A percentile compares a stretch with the other conserved stretches of the same genome.
phyloP scores from a whole-genome alignment of 2,797 vertebrate genomes.

The Luscinia megarhynchos region DNA sequence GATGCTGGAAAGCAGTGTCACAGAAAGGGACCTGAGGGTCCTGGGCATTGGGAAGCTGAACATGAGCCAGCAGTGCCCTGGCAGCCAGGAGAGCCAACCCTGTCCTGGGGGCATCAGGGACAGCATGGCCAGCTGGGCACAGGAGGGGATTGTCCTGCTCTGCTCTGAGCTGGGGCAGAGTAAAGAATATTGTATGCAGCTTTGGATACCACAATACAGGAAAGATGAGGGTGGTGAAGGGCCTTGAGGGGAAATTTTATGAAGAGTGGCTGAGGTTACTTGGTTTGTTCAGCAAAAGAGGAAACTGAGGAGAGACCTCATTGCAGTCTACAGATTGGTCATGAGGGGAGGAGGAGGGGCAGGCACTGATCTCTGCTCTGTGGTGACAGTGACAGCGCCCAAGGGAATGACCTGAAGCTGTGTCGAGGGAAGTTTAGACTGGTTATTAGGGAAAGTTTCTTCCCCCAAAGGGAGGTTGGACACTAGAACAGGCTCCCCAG shows the following conservation, averaged over 20 bases:
- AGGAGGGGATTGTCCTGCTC: not conserved
- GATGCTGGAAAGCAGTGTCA: not conserved
- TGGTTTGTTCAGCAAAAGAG: not conserved
- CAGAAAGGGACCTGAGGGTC: rapidly evolving
- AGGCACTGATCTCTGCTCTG: not conserved
- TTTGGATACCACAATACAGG: not conserved
- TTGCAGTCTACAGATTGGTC: not conserved
- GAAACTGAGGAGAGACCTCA: not conserved
- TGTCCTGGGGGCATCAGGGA: not conserved
- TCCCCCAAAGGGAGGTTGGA: not conserved
- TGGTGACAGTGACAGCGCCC: not conserved
- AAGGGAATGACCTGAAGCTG: not conserved
- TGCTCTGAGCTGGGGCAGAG: not conserved
- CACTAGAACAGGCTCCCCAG: not conserved
- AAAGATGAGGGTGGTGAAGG: not conserved
- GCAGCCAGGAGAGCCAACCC: rapidly evolving
- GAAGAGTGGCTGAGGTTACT: not conserved
- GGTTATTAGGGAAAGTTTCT: not conserved
- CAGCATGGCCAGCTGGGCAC: rapidly evolving
- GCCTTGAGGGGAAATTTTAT: not conserved
- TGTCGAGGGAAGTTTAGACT: not conserved
- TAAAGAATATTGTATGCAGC: not conserved
- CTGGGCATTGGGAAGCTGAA: rapidly evolving
- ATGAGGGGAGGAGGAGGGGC: not conserved
- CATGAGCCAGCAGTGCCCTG: not conserved